Conservation (phyloP, 2,113 vertebrate genomes). For the Heloderma charlesbogerti region DNA sequence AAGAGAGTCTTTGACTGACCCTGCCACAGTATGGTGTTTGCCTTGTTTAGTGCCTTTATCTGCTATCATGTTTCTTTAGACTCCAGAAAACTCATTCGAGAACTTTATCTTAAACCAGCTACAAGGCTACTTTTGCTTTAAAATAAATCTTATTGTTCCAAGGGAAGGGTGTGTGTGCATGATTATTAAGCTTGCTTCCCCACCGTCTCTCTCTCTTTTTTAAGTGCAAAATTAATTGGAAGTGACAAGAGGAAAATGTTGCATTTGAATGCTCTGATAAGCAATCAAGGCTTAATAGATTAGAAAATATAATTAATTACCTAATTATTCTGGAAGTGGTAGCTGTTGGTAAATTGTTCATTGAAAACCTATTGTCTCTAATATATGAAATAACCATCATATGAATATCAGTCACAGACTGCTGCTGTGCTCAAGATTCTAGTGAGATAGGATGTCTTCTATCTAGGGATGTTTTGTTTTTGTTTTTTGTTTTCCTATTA, state of each 20-base stretch:
- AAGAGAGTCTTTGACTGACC: too few species aligned
- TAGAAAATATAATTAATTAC: conserved; percentile 81
- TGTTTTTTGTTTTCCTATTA: neutral
- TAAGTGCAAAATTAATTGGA: conserved; percentile 72
- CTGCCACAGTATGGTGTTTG: neutral
- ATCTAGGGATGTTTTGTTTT: neutral
- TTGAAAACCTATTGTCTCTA: conserved; percentile 59
- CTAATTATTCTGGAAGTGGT: conserved; percentile 74
- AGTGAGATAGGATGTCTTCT: neutral
- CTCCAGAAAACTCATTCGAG: neutral
- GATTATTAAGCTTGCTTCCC: conserved; percentile 21
- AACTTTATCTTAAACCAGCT: neutral
- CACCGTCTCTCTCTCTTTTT: neutral
- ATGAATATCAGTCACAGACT: conserved; percentile 14
- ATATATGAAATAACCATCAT: neutral
- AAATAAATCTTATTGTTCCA: conserved; percentile 26
- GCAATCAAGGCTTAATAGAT: conserved; percentile 76
- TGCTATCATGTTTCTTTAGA: neutral
- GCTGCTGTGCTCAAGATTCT: neutral
- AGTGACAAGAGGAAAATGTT: conserved; percentile 78
- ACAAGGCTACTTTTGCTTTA: neutral
- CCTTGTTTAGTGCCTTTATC: neutral
- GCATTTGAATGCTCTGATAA: conserved; percentile 73
- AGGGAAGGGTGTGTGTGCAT: neutral
- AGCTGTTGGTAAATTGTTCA: conserved; percentile 63